These are phyloP conservation scores for Choloepus hoffmanni DNA, from an alignment of 2,113 vertebrate genomes.

Conservation along the genomic window DNA sequence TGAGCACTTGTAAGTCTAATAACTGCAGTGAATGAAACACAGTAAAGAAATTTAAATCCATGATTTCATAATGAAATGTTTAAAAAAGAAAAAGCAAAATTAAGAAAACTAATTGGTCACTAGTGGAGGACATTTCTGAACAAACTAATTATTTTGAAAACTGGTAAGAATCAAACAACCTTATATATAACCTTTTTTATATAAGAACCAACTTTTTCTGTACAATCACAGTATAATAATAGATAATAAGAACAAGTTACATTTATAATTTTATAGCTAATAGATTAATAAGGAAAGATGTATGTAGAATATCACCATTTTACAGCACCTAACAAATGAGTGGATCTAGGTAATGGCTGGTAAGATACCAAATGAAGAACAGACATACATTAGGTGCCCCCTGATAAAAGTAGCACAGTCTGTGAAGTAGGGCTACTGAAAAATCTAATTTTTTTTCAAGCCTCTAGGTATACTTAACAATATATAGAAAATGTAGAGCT, in stretches of 20 bases:
- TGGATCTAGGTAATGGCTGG: not conserved
- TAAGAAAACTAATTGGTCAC: not conserved
- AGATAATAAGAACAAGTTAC: not conserved
- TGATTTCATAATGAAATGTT: conserved; percentile 9
- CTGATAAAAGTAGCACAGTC: rapidly evolving
- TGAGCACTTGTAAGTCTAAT: not conserved
- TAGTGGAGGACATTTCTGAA: not conserved
- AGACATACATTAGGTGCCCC: not conserved
- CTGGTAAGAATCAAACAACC: not conserved
- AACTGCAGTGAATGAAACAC: not conserved
- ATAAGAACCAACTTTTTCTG: not conserved
- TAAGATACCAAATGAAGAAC: not conserved
- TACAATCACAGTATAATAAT: not conserved
- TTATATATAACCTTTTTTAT: not conserved
- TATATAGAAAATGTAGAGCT: not conserved
- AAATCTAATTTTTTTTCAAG: not conserved
- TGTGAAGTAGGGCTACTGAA: not conserved
- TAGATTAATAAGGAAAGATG: not conserved
- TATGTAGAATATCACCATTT: not conserved
- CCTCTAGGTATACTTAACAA: not conserved
- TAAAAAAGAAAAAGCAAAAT: not conserved
- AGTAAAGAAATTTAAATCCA: not conserved
- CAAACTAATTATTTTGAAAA: not conserved
- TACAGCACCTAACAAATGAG: not conserved
- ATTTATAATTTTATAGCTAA: not conserved